Evolutionary conservation across 2,888 invertebrate species (phyloP).

Genomic region (Meloe dianella): DNA sequence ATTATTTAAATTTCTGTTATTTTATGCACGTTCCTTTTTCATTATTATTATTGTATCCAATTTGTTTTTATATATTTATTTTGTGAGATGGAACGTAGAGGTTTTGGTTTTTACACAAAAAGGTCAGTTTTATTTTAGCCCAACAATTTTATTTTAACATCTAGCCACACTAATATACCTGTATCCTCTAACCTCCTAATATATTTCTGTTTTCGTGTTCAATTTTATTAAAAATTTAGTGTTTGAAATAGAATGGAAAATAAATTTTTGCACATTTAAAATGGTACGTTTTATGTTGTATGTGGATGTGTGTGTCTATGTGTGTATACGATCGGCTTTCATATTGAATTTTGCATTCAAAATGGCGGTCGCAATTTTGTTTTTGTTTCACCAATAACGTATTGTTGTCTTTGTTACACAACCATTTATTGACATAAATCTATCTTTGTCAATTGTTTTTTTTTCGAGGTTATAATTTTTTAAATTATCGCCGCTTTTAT

Average conservation of each 20-base stretch:
- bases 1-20: constrained; percentile 56
- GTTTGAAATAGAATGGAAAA: constrained; percentile 12
- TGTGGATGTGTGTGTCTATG: too few relatives aligned
- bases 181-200: not conserved
- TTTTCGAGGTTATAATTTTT: constrained; percentile 14
- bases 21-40: constrained; percentile 48
- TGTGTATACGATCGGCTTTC: constrained; percentile 37
- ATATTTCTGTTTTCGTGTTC: constrained; percentile 16
- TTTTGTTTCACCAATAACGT: not conserved
- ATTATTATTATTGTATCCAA: constrained; percentile 65
- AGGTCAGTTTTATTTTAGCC: constrained; percentile 71
- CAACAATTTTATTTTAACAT: constrained; percentile 48
- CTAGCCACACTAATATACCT: constrained; percentile 22
- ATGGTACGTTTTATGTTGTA: constrained; percentile 29
- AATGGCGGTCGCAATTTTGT: constrained; percentile 37
- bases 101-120: constrained; percentile 81
- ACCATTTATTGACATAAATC: constrained; percentile 12
- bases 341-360: constrained; percentile 40
- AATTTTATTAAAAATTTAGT: constrained; percentile 11
- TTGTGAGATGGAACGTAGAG: constrained; percentile 79
- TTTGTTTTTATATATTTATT: constrained; percentile 61
- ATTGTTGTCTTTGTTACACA: constrained; percentile 25
- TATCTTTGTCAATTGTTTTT: constrained; percentile 31
- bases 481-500: not conserved
- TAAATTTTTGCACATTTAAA: constrained; percentile 15